Evolutionary conservation across 2,888 invertebrate genomes (phyloP), one percentile per base, ranked within the genome.

Genomic region (Phytoseiulus persimilis): DNA sequence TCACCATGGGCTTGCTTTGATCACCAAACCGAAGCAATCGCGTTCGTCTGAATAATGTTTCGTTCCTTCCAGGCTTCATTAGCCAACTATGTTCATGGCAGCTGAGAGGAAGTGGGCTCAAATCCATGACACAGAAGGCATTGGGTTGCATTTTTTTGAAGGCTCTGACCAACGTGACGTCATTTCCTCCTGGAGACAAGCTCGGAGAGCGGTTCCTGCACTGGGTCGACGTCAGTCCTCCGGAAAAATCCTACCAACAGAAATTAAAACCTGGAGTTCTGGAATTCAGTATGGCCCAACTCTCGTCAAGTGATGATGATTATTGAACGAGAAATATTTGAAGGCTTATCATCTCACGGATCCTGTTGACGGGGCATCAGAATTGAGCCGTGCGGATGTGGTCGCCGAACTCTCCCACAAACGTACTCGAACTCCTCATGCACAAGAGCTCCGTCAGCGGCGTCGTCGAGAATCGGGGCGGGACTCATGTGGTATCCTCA

Each of bases 31-130:
- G n/a, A n/a, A n/a, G n/a, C n/a, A n/a, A n/a, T n/a, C n/a, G n/a
- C n/a, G n/a, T n/a, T n/a, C 5, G 9, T 39, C 39, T 39, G 9
- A 46, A 46, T 91, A 92, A 92, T 90, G 93, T 92, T 91, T 28
- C 18, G 1, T 65, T 3, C 18, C 65, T 65, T 23, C 65, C 5
- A 65, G 65, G 65, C 92, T 94, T 6, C 99, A 99, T 93, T 94
- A 96, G 89, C 98, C 99, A 93, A 98, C 97, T 11, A 97, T 99
- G 97, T 96, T 97, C 93, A 99, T 99, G 0, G 97, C 96, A 3
- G 98, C 99, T 0, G 99, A 99, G 93, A 98, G 98, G 92, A 95
- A 96, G 91, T 98, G 98, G 97, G 95, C 98, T 0, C 96, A 97
- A 92, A 95, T 99, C 91, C 99, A 99, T 92, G 99, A 99, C 92